phyloP scores from a whole-genome alignment of 2,797 vertebrate genomes.

The Pygocentrus nattereri region DNA sequence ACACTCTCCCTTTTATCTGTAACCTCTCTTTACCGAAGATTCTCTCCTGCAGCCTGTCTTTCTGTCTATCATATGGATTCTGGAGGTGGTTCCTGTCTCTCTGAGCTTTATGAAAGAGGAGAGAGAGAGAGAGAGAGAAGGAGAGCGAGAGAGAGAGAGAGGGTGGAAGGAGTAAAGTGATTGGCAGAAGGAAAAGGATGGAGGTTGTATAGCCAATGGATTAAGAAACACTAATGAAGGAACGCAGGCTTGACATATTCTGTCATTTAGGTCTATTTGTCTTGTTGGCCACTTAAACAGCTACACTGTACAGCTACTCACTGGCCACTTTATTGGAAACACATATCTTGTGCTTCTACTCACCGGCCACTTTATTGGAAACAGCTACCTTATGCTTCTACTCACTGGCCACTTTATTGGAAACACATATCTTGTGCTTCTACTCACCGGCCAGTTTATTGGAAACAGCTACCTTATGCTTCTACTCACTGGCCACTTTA shows the following conservation, averaged over 20 bases:
- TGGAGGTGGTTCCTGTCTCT: conserved; percentile 44
- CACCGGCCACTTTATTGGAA: no score
- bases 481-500: no score
- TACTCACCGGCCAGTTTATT: no score
- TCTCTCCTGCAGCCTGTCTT: conserved; percentile 1
- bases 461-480: no score
- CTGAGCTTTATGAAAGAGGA: conserved; percentile 29
- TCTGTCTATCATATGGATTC: conserved; percentile 49
- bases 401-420: no score
- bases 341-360: no score
- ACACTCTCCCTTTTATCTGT: conserved; percentile 8
- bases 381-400: no score
- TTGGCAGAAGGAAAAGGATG: conserved; percentile 5
- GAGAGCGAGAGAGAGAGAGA: conserved; percentile 1
- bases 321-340: no score
- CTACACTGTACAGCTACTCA: no score
- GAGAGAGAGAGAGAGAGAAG: background rate
- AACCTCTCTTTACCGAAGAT: background rate
- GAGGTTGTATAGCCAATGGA: background rate
- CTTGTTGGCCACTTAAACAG: no score
- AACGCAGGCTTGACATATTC: background rate
- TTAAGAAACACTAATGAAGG: background rate
- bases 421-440: no score
- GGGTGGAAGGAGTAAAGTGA: conserved; percentile 17
- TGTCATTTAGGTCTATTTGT: no score